Evolutionary conservation across 2,888 invertebrate genomes (phyloP).

Genomic region (Cerastis rubricosa): DNA sequence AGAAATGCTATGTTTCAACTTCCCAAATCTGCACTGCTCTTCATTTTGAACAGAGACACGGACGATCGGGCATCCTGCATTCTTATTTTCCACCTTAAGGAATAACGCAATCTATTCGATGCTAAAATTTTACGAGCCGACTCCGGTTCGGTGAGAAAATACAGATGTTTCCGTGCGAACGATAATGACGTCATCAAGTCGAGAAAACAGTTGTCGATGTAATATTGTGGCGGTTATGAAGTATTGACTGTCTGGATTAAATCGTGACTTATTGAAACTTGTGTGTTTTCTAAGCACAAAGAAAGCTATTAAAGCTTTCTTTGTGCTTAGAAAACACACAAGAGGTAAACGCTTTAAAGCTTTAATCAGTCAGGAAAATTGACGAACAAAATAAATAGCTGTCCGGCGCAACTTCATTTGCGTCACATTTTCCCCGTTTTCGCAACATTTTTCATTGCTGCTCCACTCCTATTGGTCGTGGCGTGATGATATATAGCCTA

Average conservation of each 20-base stretch:
- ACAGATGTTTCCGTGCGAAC: constrained; percentile 48
- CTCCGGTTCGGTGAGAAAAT: constrained; percentile 35
- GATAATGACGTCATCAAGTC: constrained; percentile 58
- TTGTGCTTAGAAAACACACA: too few relatives aligned
- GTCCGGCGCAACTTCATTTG: too few relatives aligned
- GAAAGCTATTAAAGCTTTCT: too few relatives aligned
- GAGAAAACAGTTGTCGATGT: constrained; percentile 24
- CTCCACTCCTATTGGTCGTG: too few relatives aligned
- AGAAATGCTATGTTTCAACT: not conserved
- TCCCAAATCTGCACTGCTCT: too few relatives aligned
- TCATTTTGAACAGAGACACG: not conserved
- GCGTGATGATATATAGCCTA: too few relatives aligned
- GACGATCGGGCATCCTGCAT: not conserved
- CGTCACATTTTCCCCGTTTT: too few relatives aligned
- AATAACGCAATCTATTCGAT: constrained; percentile 45
- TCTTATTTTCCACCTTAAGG: constrained; percentile 26
- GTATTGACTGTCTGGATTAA: not conserved
- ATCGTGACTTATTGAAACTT: not conserved
- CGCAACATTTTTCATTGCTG: too few relatives aligned
- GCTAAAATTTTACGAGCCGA: constrained; percentile 54
- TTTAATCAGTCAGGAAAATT: not conserved
- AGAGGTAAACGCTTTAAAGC: too few relatives aligned
- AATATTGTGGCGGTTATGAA: not conserved
- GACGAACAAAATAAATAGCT: not conserved
- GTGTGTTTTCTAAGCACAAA: not conserved